Percentiles rank a stretch among this genome's conserved stretches.
phyloP scores from a whole-genome alignment of 2,888 invertebrate species.

The Caenorhabditis zanzibari region DNA sequence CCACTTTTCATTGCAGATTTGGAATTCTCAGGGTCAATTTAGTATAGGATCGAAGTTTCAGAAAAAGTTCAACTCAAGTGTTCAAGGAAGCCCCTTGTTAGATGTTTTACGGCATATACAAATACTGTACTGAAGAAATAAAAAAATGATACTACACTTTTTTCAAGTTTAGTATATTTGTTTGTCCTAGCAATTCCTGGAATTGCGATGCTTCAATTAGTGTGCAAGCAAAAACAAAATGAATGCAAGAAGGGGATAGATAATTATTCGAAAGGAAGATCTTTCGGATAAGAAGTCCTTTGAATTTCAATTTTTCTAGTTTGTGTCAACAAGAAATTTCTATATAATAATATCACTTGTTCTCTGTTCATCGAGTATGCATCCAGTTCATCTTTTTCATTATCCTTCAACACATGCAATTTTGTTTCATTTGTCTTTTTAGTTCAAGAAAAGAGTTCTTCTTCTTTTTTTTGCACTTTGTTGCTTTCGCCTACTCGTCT shows the following conservation, averaged over 20 bases:
- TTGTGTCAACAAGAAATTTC: not conserved
- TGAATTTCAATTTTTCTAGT: constrained; percentile 27
- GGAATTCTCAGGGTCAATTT: too few species aligned
- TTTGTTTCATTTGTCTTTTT: constrained; percentile 34
- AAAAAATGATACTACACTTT: too few species aligned
- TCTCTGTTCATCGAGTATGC: not conserved
- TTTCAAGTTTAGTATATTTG: not conserved
- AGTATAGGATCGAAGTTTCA: too few species aligned
- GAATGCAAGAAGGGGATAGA: not conserved
- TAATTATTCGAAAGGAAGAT: constrained; percentile 36
- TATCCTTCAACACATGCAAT: constrained; percentile 27
- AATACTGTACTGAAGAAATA: too few species aligned
- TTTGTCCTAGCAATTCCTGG: constrained; percentile 6
- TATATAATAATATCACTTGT: not conserved
- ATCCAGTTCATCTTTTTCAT: constrained; percentile 12
- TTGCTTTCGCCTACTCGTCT: constrained; percentile 41
- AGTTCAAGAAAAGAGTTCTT: constrained; percentile 2
- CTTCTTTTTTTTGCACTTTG: constrained; percentile 45
- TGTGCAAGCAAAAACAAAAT: constrained; percentile 28
- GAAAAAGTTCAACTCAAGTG: too few species aligned
- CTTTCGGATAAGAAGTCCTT: not conserved
- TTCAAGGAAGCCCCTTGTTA: too few species aligned
- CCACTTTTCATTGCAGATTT: too few species aligned
- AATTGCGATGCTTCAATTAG: constrained; percentile 5
- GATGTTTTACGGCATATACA: too few species aligned